Percentiles rank a stretch among this genome's conserved stretches.
Conservation (phyloP, 1,140 invertebrate species). For the Nasonia giraulti region DNA sequence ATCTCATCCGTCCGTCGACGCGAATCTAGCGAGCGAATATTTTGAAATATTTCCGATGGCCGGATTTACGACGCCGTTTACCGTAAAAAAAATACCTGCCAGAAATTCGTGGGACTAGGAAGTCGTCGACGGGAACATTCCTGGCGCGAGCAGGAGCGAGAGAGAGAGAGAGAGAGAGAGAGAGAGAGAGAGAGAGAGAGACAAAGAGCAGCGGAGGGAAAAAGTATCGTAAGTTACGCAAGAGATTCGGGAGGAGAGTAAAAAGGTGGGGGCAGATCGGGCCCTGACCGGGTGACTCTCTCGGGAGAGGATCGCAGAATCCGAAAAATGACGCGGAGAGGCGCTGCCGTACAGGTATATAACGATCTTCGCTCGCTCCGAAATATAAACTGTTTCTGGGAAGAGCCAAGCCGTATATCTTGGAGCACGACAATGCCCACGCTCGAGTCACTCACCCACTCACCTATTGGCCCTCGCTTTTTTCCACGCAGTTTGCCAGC, state of each 20-base stretch:
- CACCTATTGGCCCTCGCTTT: conserved; percentile 62
- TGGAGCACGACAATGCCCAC: conserved; percentile 67
- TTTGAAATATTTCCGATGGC: neutral
- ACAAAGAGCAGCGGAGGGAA: neutral
- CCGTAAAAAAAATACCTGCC: conserved; percentile 40
- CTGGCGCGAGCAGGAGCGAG: neutral
- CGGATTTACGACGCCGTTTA: conserved; percentile 10
- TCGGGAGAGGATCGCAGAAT: conserved; percentile 54
- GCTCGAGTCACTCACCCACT: conserved; percentile 69
- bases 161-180: conserved; percentile 19
- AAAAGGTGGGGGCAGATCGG: conserved; percentile 31
- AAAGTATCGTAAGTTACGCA: conserved; percentile 48
- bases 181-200: conserved; percentile 31
- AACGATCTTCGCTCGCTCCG: conserved; percentile 61
- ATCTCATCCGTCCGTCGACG: neutral
- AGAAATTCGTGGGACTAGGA: conserved; percentile 43
- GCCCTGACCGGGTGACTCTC: conserved; percentile 64
- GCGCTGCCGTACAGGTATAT: conserved; percentile 59
- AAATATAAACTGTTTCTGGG: conserved; percentile 74
- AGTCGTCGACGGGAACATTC: conserved; percentile 35
- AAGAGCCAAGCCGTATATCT: conserved; percentile 72
- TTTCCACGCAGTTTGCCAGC: conserved; percentile 44
- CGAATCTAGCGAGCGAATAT: neutral
- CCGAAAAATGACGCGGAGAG: conserved; percentile 62
- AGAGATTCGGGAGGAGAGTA: conserved; percentile 31